Evolutionary conservation across 2,113 vertebrate genomes (phyloP).

Genomic region (Urocolius indicus): DNA sequence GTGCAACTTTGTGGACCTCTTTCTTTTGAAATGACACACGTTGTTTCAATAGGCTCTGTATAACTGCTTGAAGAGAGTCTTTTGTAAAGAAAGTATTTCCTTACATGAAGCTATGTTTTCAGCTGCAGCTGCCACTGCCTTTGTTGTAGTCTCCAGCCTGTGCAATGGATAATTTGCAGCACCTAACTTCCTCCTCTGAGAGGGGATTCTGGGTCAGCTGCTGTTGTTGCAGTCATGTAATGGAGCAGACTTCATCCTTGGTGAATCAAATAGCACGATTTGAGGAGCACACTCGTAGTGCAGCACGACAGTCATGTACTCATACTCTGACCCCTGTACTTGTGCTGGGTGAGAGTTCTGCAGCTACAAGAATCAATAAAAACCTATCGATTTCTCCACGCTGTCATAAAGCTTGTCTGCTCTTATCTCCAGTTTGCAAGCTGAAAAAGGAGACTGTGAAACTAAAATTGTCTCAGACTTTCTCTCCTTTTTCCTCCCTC

Average conservation of each 20-base stretch:
- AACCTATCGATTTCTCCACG: slow-evolving; percentile 44
- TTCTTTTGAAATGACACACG: background rate
- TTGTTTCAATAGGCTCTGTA: background rate
- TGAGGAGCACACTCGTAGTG: background rate
- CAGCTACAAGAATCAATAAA: slow-evolving; percentile 51
- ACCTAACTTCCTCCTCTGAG: background rate
- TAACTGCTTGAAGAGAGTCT: background rate
- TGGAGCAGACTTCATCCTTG: background rate
- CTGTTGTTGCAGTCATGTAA: background rate
- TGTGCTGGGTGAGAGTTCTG: slow-evolving; percentile 29
- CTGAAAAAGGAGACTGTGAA: slow-evolving; percentile 9
- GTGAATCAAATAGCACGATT: background rate
- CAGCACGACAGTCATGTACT: slow-evolving; percentile 10
- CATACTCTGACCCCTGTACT: background rate
- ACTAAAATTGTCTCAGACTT: background rate
- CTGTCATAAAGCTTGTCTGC: background rate
- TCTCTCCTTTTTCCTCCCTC: background rate
- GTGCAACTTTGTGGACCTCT: background rate
- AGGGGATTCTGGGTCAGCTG: background rate
- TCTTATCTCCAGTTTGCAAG: slow-evolving; percentile 18
- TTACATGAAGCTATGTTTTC: background rate
- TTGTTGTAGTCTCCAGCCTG: background rate
- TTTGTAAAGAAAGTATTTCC: background rate
- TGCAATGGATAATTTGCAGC: background rate
- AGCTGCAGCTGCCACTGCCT: background rate